phyloP scores from a whole-genome alignment of 2,888 invertebrate species.

The Eristalis intricaria region DNA sequence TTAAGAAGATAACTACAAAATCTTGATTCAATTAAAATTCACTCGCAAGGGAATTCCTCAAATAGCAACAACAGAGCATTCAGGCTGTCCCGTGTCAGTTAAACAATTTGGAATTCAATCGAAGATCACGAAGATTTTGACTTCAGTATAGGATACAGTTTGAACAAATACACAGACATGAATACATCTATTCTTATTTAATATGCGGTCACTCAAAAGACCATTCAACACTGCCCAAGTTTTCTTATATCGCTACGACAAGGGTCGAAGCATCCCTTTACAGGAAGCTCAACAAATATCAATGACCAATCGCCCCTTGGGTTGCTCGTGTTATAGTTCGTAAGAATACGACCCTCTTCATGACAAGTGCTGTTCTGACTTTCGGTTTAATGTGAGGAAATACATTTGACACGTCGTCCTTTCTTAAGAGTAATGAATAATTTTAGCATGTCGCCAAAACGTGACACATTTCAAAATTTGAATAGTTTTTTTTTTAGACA shows the following conservation, averaged over 20 bases:
- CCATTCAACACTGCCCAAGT: slow-evolving; percentile 27
- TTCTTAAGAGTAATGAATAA: slow-evolving; percentile 51
- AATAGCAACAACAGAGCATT: slow-evolving; percentile 49
- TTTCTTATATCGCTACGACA: slow-evolving; percentile 40
- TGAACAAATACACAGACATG: no score
- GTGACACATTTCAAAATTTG: slow-evolving; percentile 55
- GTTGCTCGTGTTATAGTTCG: neutral
- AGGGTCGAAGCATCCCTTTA: slow-evolving; percentile 45
- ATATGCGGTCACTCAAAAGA: slow-evolving; percentile 36
- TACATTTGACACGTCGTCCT: slow-evolving; percentile 50
- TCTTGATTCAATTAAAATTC: slow-evolving; percentile 58
- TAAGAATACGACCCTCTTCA: slow-evolving; percentile 32
- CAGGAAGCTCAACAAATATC: slow-evolving; percentile 44
- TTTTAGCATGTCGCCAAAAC: slow-evolving; percentile 43
- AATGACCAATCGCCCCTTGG: slow-evolving; percentile 49
- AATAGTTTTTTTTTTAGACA: slow-evolving; percentile 41
- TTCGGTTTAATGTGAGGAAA: slow-evolving; percentile 38
- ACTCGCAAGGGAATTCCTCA: slow-evolving; percentile 41
- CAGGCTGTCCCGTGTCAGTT: slow-evolving; percentile 31
- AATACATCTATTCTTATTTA: neutral
- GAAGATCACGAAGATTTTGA: slow-evolving; percentile 31
- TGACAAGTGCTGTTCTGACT: slow-evolving; percentile 28
- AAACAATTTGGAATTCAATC: slow-evolving; percentile 55
- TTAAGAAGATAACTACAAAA: slow-evolving; percentile 38
- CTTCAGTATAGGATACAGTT: neutral